Percentiles rank a stretch among this genome's conserved stretches.
phyloP scores from a whole-genome alignment of 2,888 invertebrate species.

The Gonocerus acuteangulatus region DNA sequence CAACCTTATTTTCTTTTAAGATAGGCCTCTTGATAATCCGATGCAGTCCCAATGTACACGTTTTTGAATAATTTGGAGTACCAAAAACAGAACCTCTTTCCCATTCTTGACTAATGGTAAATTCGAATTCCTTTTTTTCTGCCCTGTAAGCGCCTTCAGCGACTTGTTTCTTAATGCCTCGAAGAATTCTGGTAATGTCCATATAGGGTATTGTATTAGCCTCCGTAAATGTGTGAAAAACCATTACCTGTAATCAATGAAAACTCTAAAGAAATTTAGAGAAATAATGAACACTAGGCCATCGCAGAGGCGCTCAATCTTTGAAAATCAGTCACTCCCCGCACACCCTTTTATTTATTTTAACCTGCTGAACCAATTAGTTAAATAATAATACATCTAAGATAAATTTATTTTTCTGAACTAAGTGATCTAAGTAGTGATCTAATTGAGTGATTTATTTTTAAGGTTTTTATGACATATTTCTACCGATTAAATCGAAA shows the following conservation, averaged over 20 bases:
- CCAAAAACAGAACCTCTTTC: not conserved
- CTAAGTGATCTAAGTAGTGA: too few relatives aligned
- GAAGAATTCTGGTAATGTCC: not conserved
- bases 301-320: too few relatives aligned
- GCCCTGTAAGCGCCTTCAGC: not conserved
- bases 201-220: constrained; percentile 5
- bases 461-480: too few relatives aligned
- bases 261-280: too few relatives aligned
- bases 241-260: constrained; percentile 2
- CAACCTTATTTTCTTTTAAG: not conserved
- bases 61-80: not conserved
- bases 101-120: constrained; percentile 3
- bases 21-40: constrained; percentile 2
- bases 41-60: constrained; percentile 7
- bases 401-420: too few relatives aligned
- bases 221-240: constrained; percentile 3
- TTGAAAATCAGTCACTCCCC: too few relatives aligned
- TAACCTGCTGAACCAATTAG: too few relatives aligned
- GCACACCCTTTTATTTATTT: too few relatives aligned
- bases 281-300: too few relatives aligned
- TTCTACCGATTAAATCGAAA: too few relatives aligned
- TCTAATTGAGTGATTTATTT: too few relatives aligned
- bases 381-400: too few relatives aligned
- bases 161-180: not conserved
- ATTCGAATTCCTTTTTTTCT: not conserved